Percentiles rank a stretch among this genome's conserved stretches.
Evolutionary conservation across 23 tunicate species (phyloP).

Genomic region (Styela clava): DNA sequence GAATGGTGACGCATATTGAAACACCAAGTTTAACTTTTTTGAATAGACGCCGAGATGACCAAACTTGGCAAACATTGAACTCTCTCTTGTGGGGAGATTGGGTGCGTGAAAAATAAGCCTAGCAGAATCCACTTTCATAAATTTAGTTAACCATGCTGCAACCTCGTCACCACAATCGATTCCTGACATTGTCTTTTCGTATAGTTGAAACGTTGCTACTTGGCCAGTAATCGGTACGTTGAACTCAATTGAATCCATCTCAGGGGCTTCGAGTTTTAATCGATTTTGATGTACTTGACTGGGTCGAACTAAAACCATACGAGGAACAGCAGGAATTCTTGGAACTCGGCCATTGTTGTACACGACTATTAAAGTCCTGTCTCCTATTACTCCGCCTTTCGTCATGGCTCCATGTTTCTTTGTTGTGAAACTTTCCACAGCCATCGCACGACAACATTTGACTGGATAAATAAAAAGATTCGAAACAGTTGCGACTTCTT

Average conservation of each 20-base stretch:
- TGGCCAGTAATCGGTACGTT: not conserved
- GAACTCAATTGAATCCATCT: not conserved
- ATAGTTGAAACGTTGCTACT: not conserved
- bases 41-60: not conserved
- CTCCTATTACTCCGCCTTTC: not conserved
- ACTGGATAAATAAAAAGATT: slow-evolving; percentile 37
- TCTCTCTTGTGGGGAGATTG: not conserved
- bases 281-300: not conserved
- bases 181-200: not conserved
- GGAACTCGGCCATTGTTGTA: slow-evolving; percentile 28
- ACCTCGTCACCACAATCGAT: slow-evolving; percentile 2
- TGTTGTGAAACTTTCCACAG: not conserved
- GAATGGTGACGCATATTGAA: not conserved
- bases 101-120: not conserved
- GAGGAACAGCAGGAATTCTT: slow-evolving; percentile 30
- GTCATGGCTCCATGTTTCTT: not conserved
- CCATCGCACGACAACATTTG: slow-evolving; percentile 29
- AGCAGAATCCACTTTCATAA: not conserved
- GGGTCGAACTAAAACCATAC: slow-evolving; percentile 13
- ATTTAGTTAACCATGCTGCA: not conserved
- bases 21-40: not conserved
- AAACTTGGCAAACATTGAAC: not conserved
- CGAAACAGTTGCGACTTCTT: slow-evolving; percentile 32
- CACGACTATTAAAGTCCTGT: slow-evolving; percentile 37
- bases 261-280: not conserved